Evolutionary conservation across 2,797 vertebrate genomes (phyloP).

Genomic region (Phoeniculus purpureus): DNA sequence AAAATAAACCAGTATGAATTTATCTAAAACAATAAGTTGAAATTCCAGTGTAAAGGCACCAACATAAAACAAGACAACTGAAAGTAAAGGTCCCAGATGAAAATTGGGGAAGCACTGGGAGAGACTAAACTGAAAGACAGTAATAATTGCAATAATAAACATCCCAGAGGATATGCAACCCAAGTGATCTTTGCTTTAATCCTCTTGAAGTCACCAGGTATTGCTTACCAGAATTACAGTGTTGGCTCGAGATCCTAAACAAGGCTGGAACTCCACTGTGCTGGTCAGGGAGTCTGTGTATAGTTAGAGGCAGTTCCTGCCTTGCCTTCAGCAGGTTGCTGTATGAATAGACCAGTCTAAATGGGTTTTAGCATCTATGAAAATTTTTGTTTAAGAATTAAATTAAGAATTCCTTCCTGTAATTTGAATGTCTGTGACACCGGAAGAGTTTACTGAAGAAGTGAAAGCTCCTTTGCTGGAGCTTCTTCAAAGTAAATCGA

Average conservation of each 20-base stretch:
- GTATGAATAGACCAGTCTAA: not conserved
- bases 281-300: not conserved
- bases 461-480: not conserved
- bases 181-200: not conserved
- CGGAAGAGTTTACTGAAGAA: not conserved
- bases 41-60: constrained; percentile 3
- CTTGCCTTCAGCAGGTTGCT: not conserved
- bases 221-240: not conserved
- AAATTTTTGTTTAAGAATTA: not conserved
- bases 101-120: not conserved
- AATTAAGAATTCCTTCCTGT: not conserved
- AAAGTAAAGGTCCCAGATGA: not conserved
- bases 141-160: not conserved
- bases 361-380: not conserved
- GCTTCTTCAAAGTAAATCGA: not conserved
- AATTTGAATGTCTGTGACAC: not conserved
- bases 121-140: not conserved
- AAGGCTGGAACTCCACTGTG: not conserved
- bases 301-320: not conserved
- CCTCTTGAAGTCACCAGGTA: not conserved
- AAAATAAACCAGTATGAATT: not conserved
- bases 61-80: not conserved
- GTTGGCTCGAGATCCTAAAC: not conserved
- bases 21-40: not conserved
- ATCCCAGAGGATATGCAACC: not conserved